Evolutionary conservation across 2,113 vertebrate genomes (phyloP).

Genomic region (Entelurus aequoreus): DNA sequence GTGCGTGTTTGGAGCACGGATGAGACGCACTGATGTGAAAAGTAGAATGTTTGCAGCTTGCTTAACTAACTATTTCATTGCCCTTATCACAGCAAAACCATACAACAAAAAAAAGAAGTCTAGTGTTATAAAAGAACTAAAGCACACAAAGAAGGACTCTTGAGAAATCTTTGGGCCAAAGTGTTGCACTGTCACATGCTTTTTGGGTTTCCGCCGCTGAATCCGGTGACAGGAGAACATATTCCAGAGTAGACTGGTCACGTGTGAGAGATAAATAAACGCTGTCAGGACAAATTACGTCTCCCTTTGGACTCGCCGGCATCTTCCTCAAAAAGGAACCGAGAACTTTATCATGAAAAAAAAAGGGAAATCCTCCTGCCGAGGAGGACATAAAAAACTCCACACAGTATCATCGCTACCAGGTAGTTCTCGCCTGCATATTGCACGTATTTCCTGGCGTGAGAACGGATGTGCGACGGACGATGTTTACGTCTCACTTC

Average conservation of each 20-base stretch:
- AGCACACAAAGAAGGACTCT: constrained; percentile 21
- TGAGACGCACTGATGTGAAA: constrained; percentile 23
- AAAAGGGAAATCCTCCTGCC: constrained; percentile 17
- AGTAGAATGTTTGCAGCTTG: constrained; percentile 20
- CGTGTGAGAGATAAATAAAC: constrained; percentile 45
- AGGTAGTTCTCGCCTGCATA: constrained; percentile 44
- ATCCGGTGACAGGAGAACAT: constrained; percentile 52
- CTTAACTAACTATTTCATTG: constrained; percentile 14
- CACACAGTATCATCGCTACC: constrained; percentile 40
- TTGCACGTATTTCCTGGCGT: constrained; percentile 30
- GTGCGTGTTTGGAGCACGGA: constrained; percentile 20
- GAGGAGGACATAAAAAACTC: constrained; percentile 32
- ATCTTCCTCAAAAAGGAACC: constrained; percentile 30
- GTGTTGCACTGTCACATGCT: constrained; percentile 46
- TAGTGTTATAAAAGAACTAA: constrained; percentile 18
- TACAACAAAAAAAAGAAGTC: not conserved
- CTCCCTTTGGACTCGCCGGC: constrained; percentile 33
- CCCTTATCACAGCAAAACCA: constrained; percentile 31
- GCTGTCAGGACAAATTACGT: constrained; percentile 26
- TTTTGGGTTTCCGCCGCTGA: constrained; percentile 56
- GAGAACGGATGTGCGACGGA: constrained; percentile 45
- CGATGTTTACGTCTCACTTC: constrained; percentile 16
- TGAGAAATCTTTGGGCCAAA: constrained; percentile 53
- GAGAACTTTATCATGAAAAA: constrained; percentile 18
- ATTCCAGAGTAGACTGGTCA: constrained; percentile 30